Evolutionary conservation across 2,113 vertebrate species (phyloP).

Genomic region (Hippotragus niger): DNA sequence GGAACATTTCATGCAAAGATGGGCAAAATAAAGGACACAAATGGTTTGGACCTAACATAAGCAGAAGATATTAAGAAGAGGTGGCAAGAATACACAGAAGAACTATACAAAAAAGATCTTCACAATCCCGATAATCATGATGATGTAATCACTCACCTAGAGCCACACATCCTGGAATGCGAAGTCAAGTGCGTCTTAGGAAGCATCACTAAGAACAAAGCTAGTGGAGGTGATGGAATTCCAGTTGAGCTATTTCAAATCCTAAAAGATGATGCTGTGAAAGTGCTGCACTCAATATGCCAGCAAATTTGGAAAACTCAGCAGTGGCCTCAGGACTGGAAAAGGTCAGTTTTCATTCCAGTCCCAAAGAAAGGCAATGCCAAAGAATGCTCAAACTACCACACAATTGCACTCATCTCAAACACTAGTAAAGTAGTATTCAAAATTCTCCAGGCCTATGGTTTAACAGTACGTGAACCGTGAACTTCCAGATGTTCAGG

Average conservation of each 20-base stretch:
- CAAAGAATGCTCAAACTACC: background rate
- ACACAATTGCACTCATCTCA: background rate
- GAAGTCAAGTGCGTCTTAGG: background rate
- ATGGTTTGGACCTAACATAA: background rate
- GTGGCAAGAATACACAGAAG: background rate
- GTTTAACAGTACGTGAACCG: rapidly evolving
- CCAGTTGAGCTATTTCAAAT: background rate
- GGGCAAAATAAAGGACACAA: background rate
- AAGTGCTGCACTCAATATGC: background rate
- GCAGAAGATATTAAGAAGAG: background rate
- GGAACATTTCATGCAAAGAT: background rate
- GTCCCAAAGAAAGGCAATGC: background rate
- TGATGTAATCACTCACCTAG: background rate
- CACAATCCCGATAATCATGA: rapidly evolving
- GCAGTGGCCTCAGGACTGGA: background rate
- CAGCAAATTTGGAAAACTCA: background rate
- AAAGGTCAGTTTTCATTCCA: background rate
- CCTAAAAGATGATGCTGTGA: background rate
- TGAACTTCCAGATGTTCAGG: background rate
- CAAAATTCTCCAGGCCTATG: background rate
- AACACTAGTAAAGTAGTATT: background rate
- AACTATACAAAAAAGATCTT: background rate
- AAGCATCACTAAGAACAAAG: background rate
- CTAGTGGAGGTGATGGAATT: background rate
- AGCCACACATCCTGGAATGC: background rate